Evolutionary conservation across 2,888 invertebrate species (phyloP), one percentile per base, ranked within the genome.

Genomic region (Maniola hyperantus): DNA sequence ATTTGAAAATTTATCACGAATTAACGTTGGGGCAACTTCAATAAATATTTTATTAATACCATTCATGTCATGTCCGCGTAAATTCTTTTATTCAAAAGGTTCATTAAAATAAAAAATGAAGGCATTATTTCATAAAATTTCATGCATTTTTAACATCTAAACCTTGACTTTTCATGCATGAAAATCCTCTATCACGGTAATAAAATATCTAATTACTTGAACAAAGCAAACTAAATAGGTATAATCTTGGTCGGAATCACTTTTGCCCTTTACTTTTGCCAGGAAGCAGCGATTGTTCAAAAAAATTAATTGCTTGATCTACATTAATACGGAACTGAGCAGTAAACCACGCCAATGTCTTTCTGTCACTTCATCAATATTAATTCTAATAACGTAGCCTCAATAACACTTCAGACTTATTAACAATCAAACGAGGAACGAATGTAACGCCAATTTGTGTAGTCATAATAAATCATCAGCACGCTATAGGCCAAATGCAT

Each of bases 221-320:
- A 68, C 51, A 46, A 77, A 75, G 76, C 79, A 74, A 79, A 79
- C 79, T 68, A 76, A 74, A 71, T 66, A 51, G 26, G 11, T 51
- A 76, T 72, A 70, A 71, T 67, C 74, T 77, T 58, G 72, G 77
- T 83, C 83, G 26, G 84, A 85, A 85, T 81, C 68, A 68, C 78
- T 74, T 26, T 62, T 73, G 78, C 80, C 83, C 82, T 84, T 83
- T 76, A 74, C 71, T 75, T 76, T 71, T 72, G 77, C 73, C 55
- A 73, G 84, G 87, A 87, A 87, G 84, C 78, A 74, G 75, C 70
- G 59, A 64, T 63, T 69, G 72, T 75, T 73, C 46, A 75, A 80
- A 79, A 78, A 76, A 72, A 20, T 73, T 73, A 79, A 76, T 79
- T 74, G 66, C 62, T 65, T 50, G 65, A 65, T 68, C 65, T 64